phyloP scores from a whole-genome alignment of 2,797 vertebrate species.

The Amniataba percoides region DNA sequence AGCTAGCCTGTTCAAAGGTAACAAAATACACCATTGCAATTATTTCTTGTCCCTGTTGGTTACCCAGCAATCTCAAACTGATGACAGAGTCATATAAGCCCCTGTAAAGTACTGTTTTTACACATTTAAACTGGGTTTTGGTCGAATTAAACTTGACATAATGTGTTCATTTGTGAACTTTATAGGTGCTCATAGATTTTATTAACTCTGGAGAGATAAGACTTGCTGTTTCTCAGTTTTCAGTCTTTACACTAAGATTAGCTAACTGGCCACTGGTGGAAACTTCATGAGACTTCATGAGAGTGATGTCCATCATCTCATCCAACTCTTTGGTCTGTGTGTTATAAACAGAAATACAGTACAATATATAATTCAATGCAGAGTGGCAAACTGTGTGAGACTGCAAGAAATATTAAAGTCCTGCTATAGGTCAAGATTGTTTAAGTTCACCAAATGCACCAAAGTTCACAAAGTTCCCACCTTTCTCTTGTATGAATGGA shows the following conservation, averaged over 20 bases:
- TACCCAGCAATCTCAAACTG: conserved; percentile 13
- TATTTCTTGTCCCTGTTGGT: conserved; percentile 2
- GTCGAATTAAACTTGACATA: background rate
- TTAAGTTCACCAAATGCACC: conserved; percentile 8
- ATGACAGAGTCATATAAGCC: background rate
- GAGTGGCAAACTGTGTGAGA: background rate
- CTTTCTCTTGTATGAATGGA: background rate
- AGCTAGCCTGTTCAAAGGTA: too few relatives aligned
- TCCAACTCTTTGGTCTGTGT: background rate
- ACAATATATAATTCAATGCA: conserved; percentile 4
- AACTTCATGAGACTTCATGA: background rate
- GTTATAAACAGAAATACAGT: background rate
- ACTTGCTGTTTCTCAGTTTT: background rate
- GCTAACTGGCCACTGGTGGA: background rate
- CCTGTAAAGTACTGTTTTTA: too few relatives aligned
- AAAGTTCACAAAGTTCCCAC: background rate
- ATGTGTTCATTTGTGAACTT: background rate
- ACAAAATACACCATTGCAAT: too few relatives aligned
- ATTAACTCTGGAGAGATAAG: background rate
- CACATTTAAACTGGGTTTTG: too few relatives aligned
- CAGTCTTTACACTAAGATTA: background rate
- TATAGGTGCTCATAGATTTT: background rate
- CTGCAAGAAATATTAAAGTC: background rate
- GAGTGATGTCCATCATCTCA: background rate
- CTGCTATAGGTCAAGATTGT: background rate